Evolutionary conservation across 1,140 invertebrate genomes (phyloP).

Genomic region (Lordiphosa stackelbergi): DNA sequence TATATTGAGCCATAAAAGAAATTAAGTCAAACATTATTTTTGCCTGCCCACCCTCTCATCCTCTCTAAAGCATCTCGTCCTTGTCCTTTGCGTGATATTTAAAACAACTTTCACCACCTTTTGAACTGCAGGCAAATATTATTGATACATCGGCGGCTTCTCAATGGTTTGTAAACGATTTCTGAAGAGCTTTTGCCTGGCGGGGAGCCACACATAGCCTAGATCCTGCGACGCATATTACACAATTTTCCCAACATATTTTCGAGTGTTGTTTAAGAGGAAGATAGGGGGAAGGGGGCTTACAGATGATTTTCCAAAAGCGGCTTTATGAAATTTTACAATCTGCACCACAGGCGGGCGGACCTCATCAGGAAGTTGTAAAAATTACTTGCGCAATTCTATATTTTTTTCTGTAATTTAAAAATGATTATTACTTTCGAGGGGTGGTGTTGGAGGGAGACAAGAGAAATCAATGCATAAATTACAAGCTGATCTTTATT

Average conservation of each 20-base stretch:
- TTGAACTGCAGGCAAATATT: constrained; percentile 56
- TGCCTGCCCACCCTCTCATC: constrained; percentile 10
- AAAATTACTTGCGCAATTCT: constrained; percentile 39
- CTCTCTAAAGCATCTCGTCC: background rate
- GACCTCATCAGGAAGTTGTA: constrained; percentile 39
- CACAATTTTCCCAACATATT: constrained; percentile 55
- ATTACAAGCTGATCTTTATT: constrained; percentile 72
- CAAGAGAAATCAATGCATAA: constrained; percentile 66
- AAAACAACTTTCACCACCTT: constrained; percentile 69
- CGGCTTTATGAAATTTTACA: constrained; percentile 56
- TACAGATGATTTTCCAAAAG: constrained; percentile 60
- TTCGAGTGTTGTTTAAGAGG: constrained; percentile 50
- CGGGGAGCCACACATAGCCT: constrained; percentile 38
- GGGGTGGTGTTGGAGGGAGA: background rate
- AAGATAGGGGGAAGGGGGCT: constrained; percentile 21
- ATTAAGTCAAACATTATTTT: constrained; percentile 71
- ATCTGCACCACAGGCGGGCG: constrained; percentile 56
- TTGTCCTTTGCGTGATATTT: constrained; percentile 19
- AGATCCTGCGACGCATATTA: constrained; percentile 60
- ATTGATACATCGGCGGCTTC: constrained; percentile 72
- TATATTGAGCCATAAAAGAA: constrained; percentile 74
- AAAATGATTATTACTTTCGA: constrained; percentile 64
- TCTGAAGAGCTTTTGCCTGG: constrained; percentile 34
- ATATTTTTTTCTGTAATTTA: constrained; percentile 56
- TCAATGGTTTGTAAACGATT: constrained; percentile 69